Evolutionary conservation across 2,888 invertebrate genomes (phyloP).

Genomic region (Tipula confusa): DNA sequence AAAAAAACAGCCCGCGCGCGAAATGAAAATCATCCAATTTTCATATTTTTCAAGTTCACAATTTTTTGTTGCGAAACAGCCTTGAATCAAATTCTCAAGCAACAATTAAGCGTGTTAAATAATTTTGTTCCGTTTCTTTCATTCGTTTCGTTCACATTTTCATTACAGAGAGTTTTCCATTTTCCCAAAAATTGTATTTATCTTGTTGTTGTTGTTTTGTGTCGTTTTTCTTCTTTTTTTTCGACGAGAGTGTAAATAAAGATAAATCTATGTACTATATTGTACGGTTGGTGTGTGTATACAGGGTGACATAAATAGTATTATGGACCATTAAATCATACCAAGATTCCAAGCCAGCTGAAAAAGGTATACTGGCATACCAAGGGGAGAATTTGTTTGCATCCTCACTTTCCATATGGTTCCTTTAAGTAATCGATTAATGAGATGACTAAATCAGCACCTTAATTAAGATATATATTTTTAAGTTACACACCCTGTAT

Average conservation of each 20-base stretch:
- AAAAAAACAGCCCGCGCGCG: background rate
- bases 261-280: background rate
- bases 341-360: no score
- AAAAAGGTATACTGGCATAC: no score
- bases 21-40: background rate
- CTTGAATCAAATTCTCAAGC: background rate
- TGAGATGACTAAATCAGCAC: background rate
- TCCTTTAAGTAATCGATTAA: background rate
- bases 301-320: background rate
- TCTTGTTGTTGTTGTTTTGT: background rate
- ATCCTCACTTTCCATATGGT: background rate
- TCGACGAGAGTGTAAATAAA: background rate
- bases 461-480: no score
- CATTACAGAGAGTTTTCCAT: background rate
- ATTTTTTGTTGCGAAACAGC: background rate
- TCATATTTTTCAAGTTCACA: background rate
- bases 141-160: background rate
- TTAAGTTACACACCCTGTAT: background rate
- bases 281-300: background rate
- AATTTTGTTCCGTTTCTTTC: background rate
- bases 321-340: no score
- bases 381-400: no score
- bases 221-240: background rate
- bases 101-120: slow-evolving; percentile 20
- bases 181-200: background rate